Evolutionary conservation across 2,888 invertebrate genomes (phyloP).

Genomic region (Himalopsyche anomala): DNA sequence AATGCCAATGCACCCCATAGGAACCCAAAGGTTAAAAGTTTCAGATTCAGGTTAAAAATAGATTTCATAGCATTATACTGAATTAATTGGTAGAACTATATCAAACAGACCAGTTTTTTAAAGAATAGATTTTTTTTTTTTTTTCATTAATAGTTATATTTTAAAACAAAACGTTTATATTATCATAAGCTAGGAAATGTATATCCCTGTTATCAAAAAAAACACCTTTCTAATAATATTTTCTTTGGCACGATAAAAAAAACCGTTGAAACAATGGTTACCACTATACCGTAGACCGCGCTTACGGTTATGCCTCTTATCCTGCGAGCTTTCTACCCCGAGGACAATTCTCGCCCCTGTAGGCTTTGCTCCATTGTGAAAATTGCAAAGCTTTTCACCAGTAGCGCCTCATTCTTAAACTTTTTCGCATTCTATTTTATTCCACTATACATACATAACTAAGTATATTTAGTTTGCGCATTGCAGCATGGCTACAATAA

Average conservation of each 20-base stretch:
- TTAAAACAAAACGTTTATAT: neutral
- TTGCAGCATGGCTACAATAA: too few relatives aligned
- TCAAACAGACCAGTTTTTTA: too few relatives aligned
- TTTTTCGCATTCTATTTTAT: neutral
- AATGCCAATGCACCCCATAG: too few relatives aligned
- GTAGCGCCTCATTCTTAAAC: slow-evolving; percentile 11
- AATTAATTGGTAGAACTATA: too few relatives aligned
- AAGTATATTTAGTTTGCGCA: too few relatives aligned
- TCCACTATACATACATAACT: too few relatives aligned
- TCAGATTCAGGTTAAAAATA: too few relatives aligned
- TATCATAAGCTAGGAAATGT: neutral
- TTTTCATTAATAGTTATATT: neutral
- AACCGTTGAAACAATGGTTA: neutral
- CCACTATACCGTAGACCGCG: neutral
- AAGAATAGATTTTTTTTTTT: too few relatives aligned
- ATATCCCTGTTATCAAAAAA: neutral
- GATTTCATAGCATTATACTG: too few relatives aligned
- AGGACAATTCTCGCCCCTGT: slow-evolving; percentile 40
- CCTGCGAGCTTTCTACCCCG: slow-evolving; percentile 32
- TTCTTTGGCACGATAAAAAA: neutral
- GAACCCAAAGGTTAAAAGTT: too few relatives aligned
- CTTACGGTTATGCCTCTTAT: slow-evolving; percentile 21
- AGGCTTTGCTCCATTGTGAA: slow-evolving; percentile 18
- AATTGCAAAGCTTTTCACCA: slow-evolving; percentile 38
- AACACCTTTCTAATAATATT: neutral